phyloP scores from a whole-genome alignment of 2,888 invertebrate genomes.

The Smittia sp. region DNA sequence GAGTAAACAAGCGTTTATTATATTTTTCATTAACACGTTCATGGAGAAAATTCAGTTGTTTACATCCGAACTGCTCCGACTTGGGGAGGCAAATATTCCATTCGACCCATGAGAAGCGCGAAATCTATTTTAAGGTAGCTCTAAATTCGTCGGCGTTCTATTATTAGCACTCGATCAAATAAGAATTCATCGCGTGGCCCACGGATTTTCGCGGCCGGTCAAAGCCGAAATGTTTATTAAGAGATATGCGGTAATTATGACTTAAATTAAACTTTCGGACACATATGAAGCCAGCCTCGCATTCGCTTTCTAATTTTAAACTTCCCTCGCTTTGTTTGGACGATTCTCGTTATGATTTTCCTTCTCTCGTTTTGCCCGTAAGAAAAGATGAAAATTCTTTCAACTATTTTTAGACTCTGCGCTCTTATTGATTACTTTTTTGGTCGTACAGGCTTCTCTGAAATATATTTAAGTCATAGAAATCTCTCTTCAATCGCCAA shows the following conservation, averaged over 20 bases:
- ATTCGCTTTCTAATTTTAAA: neutral
- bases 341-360: neutral
- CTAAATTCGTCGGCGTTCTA: slow-evolving; percentile 23
- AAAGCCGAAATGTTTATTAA: neutral
- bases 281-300: neutral
- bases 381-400: slow-evolving; percentile 13
- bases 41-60: slow-evolving; percentile 1
- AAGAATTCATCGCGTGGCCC: neutral
- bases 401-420: neutral
- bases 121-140: neutral
- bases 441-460: neutral
- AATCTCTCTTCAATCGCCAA: too few relatives aligned
- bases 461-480: slow-evolving; percentile 5
- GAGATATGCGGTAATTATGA: slow-evolving; percentile 11
- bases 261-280: slow-evolving; percentile 2
- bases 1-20: neutral
- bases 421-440: neutral
- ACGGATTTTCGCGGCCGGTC: slow-evolving; percentile 15
- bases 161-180: neutral
- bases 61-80: neutral
- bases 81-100: slow-evolving; percentile 2
- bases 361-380: neutral
- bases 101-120: neutral
- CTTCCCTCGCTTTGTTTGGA: neutral
- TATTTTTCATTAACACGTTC: slow-evolving; percentile 17